Evolutionary conservation across 1,140 invertebrate genomes (phyloP), one percentile per base, ranked within the genome.

Genomic region (Drosophila baimaii): DNA sequence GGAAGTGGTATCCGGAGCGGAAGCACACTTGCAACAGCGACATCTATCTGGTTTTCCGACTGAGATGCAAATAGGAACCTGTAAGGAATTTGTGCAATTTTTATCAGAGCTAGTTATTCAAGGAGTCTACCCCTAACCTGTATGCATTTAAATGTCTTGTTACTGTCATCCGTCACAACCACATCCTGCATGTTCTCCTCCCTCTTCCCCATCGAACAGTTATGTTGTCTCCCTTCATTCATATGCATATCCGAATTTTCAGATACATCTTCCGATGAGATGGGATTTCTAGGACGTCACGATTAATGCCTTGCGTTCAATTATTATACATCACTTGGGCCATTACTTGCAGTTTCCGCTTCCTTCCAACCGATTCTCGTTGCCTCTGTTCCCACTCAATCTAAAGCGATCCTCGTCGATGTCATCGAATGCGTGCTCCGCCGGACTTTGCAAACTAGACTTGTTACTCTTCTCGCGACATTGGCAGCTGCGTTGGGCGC

Each of bases 11-110:
- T 33, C 13, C 13, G 25, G 13, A n/a, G 23, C 23, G 2, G 5
- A 2, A 19, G 15, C 46, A 21, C 54, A 61, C 5, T 59, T 31
- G 41, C 62, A 56, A 31, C 35, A 25, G 5, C 12, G 10, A 39
- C 75, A 70, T 12, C 43, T 47, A 6, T n/a, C 10, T 0, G 46
- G 3, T 10, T 35, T 43, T 0, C 65, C 65, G 2, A 21, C 33
- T n/a, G 62, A 43, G 1, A 69, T 69, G 17, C 65, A 66, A 31
- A 69, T 69, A 13, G 65, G 65, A 0, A 69, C 65, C 65, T 69
- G 13, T 33, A 13, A 5, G 19, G 19, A 19, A 0, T 19, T 33
- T 13, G 3, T 19, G n/a, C n/a, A n/a, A n/a, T n/a, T n/a, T n/a
- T n/a, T n/a, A n/a, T n/a, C n/a, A n/a, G n/a, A n/a, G n/a, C n/a